Percentiles rank a stretch among this genome's conserved stretches.
These are phyloP conservation scores for Psittacula cyanocephala DNA, from an alignment of 2,113 vertebrate species.

Conservation along the genomic window DNA sequence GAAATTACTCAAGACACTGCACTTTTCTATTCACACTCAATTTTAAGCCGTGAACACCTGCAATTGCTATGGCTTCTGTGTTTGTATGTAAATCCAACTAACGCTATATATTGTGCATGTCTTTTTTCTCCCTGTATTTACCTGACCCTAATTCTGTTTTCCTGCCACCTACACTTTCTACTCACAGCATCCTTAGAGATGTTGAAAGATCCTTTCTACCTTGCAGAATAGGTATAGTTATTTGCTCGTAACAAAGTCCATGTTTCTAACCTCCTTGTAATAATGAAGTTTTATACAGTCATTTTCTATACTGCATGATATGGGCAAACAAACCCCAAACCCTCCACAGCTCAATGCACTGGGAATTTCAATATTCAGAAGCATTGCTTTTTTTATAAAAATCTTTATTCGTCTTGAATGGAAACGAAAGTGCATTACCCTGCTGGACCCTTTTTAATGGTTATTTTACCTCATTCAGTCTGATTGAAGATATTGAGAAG, in stretches of 20 bases:
- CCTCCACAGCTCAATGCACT: background rate
- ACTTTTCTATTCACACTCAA: background rate
- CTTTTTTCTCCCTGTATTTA: background rate
- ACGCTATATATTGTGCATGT: background rate
- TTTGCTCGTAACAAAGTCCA: constrained; percentile 32
- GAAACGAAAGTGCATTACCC: background rate
- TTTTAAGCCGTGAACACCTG: background rate
- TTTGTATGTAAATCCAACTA: background rate
- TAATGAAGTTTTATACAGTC: constrained; percentile 28
- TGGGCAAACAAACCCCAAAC: background rate
- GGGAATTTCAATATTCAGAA: background rate
- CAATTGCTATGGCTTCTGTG: background rate
- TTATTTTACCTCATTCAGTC: background rate
- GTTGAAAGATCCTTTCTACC: background rate
- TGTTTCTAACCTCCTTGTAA: constrained; percentile 50
- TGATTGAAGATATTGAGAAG: background rate
- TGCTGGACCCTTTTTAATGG: background rate
- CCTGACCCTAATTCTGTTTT: background rate
- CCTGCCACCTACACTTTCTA: background rate
- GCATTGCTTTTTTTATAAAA: background rate
- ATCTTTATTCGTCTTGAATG: background rate
- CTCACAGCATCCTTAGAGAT: background rate
- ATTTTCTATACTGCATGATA: background rate
- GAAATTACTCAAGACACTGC: background rate
- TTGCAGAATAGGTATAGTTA: constrained; percentile 20